Conservation (phyloP, 2,797 vertebrate genomes). For the Lepus townsendii region DNA sequence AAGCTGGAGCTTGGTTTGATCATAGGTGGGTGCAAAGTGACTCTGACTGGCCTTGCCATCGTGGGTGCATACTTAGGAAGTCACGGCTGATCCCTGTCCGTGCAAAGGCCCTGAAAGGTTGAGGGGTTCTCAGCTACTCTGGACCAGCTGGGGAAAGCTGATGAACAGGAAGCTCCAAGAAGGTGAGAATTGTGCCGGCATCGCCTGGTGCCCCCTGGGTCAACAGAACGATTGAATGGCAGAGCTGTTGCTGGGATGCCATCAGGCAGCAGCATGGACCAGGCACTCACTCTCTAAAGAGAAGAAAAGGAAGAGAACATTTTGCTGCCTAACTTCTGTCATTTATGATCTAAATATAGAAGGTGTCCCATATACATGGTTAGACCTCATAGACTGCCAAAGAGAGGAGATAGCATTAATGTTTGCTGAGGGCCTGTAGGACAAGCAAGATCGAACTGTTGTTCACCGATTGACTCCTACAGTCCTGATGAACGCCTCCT, state of each 20-base stretch:
- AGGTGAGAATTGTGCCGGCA: not conserved
- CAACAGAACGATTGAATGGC: not conserved
- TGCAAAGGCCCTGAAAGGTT: not conserved
- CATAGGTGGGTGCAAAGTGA: not conserved
- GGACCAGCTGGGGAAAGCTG: not conserved
- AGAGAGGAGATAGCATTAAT: constrained; percentile 33
- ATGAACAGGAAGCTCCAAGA: not conserved
- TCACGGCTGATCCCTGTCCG: not conserved
- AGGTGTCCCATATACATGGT: not conserved
- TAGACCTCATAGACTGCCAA: constrained; percentile 21
- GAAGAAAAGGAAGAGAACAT: not conserved
- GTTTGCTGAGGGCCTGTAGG: not conserved
- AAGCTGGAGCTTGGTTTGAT: not conserved
- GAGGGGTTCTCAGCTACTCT: not conserved
- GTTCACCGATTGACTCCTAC: not conserved
- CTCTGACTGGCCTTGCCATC: not conserved
- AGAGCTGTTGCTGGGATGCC: not conserved
- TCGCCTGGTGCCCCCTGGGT: too few relatives aligned
- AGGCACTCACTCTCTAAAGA: not conserved
- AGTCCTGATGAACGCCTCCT: not conserved
- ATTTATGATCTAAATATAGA: constrained; percentile 37
- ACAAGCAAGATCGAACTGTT: not conserved
- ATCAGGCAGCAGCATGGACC: not conserved
- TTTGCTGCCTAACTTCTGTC: constrained; percentile 42
- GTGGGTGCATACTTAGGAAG: not conserved